phyloP scores from a whole-genome alignment of 2,797 vertebrate genomes.

The Austrolebias charrua region DNA sequence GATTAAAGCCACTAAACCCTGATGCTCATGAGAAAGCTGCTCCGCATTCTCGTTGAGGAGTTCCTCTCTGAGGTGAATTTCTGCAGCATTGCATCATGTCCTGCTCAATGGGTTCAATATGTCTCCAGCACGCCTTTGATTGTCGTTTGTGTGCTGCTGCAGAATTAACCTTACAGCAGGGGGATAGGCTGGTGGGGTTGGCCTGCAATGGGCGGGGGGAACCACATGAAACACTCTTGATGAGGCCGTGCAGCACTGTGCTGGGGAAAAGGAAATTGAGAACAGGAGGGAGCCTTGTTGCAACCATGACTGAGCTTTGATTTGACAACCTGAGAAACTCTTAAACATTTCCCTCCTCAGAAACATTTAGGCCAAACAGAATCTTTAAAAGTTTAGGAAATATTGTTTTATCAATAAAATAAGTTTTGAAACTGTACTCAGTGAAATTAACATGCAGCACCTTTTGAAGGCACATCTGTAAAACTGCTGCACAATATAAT shows the following conservation, averaged over 20 bases:
- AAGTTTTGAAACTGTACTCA: too few relatives aligned
- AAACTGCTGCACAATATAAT: too few relatives aligned
- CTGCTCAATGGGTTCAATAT: conserved; percentile 81
- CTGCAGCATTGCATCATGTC: conserved; percentile 81
- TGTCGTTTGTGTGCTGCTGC: conserved; percentile 78
- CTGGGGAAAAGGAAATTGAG: conserved; percentile 73
- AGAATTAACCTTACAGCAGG: conserved; percentile 42
- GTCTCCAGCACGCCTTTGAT: conserved; percentile 70
- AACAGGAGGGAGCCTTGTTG: conserved; percentile 71
- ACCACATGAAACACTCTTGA: conserved; percentile 78
- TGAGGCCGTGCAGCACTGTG: conserved; percentile 70
- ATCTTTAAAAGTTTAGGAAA: conserved; percentile 49
- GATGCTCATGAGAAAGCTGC: conserved; percentile 44
- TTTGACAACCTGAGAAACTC: conserved; percentile 78
- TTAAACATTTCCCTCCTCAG: conserved; percentile 72
- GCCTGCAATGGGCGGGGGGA: conserved; percentile 74
- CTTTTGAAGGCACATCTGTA: too few relatives aligned
- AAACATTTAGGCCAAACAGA: conserved; percentile 46
- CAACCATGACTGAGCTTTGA: conserved; percentile 71
- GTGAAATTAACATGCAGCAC: too few relatives aligned
- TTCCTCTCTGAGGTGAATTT: conserved; percentile 69
- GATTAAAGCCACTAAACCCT: conserved; percentile 68
- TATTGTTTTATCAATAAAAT: too few relatives aligned
- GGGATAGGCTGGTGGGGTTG: conserved; percentile 49
- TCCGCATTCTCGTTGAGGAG: conserved; percentile 54